A percentile compares a stretch with the other conserved stretches of the same genome.
phyloP scores from a whole-genome alignment of 2,797 vertebrate species.

The Sebastes itinus region DNA sequence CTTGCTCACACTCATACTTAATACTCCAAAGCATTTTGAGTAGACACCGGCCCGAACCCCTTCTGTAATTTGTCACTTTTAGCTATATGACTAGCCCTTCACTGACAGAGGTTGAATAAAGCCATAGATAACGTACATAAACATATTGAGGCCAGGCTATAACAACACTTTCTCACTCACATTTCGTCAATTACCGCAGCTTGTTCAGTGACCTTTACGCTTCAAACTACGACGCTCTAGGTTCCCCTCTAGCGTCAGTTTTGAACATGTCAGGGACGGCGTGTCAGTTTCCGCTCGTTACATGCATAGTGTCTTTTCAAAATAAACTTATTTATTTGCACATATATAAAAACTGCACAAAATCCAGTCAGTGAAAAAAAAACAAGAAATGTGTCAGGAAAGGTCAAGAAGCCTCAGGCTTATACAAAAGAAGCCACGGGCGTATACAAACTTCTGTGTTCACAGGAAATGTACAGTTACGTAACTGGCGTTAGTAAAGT shows the following conservation, averaged over 20 bases:
- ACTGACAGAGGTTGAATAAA: not conserved
- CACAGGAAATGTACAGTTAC: no score
- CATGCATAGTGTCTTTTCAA: not conserved
- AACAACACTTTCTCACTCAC: not conserved
- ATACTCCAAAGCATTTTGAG: not conserved
- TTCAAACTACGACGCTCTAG: not conserved
- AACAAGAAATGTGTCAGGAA: no score
- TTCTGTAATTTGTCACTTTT: not conserved
- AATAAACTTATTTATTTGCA: no score
- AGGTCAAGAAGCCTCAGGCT: no score
- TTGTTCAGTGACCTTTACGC: not conserved
- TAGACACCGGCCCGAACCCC: not conserved
- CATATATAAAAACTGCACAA: no score
- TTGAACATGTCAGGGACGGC: not conserved
- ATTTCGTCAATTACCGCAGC: not conserved
- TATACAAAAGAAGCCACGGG: no score
- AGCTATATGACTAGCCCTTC: not conserved
- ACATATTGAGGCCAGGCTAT: not conserved
- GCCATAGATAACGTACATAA: not conserved
- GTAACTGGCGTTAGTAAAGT: not conserved
- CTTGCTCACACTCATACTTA: not conserved
- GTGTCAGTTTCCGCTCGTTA: not conserved
- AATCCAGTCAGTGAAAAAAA: no score
- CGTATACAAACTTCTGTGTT: no score
- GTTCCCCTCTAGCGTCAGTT: not conserved